Percentiles rank a stretch among this genome's conserved stretches.
Evolutionary conservation across 2,113 vertebrate species (phyloP).

Genomic region (Phalacrocorax brasilianus): DNA sequence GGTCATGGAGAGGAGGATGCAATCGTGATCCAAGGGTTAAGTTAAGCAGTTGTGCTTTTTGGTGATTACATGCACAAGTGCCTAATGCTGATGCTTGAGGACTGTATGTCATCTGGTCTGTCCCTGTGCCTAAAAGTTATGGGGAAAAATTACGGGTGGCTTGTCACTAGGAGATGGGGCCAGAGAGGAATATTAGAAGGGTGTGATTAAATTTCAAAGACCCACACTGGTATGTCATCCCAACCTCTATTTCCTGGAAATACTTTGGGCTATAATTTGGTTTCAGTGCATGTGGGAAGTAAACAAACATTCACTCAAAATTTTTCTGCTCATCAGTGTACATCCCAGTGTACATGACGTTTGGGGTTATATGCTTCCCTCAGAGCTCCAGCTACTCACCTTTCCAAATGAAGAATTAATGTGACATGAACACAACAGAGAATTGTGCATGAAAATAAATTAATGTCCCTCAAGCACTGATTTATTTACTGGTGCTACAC

Average conservation of each 20-base stretch:
- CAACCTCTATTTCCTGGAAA: neutral
- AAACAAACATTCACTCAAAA: neutral
- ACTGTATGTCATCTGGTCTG: neutral
- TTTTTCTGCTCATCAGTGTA: neutral
- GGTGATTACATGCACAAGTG: neutral
- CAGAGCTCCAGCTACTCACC: neutral
- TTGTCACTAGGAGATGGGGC: neutral
- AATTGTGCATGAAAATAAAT: conserved; percentile 30
- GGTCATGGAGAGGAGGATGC: neutral
- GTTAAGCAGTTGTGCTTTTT: neutral
- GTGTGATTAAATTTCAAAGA: neutral
- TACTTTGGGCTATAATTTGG: neutral
- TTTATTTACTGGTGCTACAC: conserved; percentile 34
- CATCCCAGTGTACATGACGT: neutral
- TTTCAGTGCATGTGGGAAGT: neutral
- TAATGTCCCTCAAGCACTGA: neutral
- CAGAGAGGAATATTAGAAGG: neutral
- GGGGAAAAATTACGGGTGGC: neutral
- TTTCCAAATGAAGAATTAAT: conserved; percentile 30
- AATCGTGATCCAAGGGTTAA: neutral
- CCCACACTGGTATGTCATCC: neutral
- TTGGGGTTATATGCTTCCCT: neutral
- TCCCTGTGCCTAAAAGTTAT: neutral
- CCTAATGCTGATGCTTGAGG: neutral
- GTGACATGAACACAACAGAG: neutral